Conservation (phyloP, 2,797 vertebrate species). For the Microctenopoma steveboyesi region DNA sequence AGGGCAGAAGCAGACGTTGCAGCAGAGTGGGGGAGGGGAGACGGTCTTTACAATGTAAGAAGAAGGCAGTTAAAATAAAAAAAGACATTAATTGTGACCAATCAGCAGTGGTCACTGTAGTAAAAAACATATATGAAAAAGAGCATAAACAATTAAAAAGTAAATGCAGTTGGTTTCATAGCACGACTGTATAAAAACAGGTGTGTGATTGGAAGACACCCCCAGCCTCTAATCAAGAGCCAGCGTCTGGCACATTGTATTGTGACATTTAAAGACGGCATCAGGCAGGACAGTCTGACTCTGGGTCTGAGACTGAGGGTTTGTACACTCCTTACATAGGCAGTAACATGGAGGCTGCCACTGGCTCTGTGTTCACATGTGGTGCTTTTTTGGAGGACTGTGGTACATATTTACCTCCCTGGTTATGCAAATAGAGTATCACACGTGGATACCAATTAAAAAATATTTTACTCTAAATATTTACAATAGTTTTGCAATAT, state of each 20-base stretch:
- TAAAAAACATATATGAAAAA: slow-evolving; percentile 75
- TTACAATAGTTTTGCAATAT: slow-evolving; percentile 54
- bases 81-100: slow-evolving; percentile 67
- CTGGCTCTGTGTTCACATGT: slow-evolving; percentile 59
- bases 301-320: slow-evolving; percentile 38
- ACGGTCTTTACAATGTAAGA: slow-evolving; percentile 61
- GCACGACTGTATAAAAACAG: slow-evolving; percentile 65
- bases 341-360: slow-evolving; percentile 65
- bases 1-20: slow-evolving; percentile 56
- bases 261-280: slow-evolving; percentile 12
- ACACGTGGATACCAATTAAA: slow-evolving; percentile 53
- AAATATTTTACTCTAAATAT: slow-evolving; percentile 67
- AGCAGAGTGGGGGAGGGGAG: slow-evolving; percentile 55
- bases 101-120: slow-evolving; percentile 66
- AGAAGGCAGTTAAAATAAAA: slow-evolving; percentile 74
- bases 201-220: slow-evolving; percentile 45
- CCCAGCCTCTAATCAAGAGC: slow-evolving; percentile 43
- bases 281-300: slow-evolving; percentile 28
- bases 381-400: slow-evolving; percentile 47
- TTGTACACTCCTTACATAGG: slow-evolving; percentile 26
- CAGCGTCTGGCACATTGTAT: slow-evolving; percentile 36
- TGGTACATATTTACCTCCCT: slow-evolving; percentile 5
- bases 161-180: slow-evolving; percentile 79
- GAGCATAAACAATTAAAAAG: slow-evolving; percentile 64
- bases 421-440: slow-evolving; percentile 44